A percentile compares a stretch with the other conserved stretches of the same genome.
These are phyloP conservation scores for Micrastur ruficollis DNA, from an alignment of 2,797 vertebrate genomes.

Conservation along the genomic window DNA sequence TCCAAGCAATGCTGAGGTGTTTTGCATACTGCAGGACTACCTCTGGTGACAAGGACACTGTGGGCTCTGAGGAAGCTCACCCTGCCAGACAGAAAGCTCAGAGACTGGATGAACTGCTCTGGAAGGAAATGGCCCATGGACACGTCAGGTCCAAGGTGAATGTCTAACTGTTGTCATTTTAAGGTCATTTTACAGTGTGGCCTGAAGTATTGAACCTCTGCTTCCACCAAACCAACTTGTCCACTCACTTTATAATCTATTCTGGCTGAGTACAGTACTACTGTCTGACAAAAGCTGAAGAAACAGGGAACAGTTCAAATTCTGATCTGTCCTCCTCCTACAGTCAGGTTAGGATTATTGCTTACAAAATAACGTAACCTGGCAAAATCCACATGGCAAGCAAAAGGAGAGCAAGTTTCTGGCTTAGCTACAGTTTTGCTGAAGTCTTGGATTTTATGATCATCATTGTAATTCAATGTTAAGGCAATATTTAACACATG, in stretches of 20 bases:
- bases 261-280: background rate
- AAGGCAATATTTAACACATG: background rate
- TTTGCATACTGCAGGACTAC: background rate
- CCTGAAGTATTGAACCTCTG: accelerated
- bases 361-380: background rate
- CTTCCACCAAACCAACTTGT: background rate
- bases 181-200: background rate
- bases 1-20: background rate
- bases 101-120: background rate
- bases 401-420: background rate
- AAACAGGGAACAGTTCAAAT: background rate
- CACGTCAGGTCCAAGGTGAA: background rate
- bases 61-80: background rate
- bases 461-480: background rate
- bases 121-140: background rate
- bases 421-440: background rate
- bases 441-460: background rate
- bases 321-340: background rate
- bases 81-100: background rate
- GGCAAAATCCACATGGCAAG: background rate
- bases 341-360: background rate
- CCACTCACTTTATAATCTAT: background rate
- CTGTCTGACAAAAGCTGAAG: background rate
- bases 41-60: background rate
- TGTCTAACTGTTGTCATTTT: background rate